These are phyloP conservation scores for Drosophila trichaetosa DNA, from an alignment of 2,888 invertebrate species.

Conservation along the genomic window DNA sequence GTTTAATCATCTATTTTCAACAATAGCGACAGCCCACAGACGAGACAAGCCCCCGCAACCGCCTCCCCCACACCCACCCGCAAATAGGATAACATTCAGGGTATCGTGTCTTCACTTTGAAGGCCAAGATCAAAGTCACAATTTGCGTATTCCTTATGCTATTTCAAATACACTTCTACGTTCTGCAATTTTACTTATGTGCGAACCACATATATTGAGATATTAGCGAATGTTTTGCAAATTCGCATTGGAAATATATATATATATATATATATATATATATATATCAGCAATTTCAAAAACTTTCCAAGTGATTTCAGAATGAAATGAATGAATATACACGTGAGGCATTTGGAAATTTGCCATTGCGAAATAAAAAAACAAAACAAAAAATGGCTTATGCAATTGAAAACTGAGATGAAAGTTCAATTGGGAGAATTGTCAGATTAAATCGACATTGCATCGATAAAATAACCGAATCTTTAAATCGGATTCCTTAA, in stretches of 20 bases:
- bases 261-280: not conserved
- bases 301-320: constrained; percentile 23
- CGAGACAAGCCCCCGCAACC: not conserved
- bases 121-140: constrained; percentile 79
- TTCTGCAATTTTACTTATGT: constrained; percentile 33
- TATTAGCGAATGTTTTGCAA: constrained; percentile 22
- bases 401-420: constrained; percentile 19
- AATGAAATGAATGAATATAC: constrained; percentile 33
- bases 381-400: constrained; percentile 20
- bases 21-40: constrained; percentile 1
- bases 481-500: not conserved
- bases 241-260: constrained; percentile 26
- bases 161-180: constrained; percentile 15
- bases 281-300: not conserved
- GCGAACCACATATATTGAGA: constrained; percentile 1
- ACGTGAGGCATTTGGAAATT: constrained; percentile 65
- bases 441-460: constrained; percentile 9
- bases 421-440: constrained; percentile 33
- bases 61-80: not conserved
- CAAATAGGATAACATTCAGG: not conserved
- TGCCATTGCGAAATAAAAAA: constrained; percentile 10
- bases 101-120: constrained; percentile 48
- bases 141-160: constrained; percentile 30
- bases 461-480: constrained; percentile 12
- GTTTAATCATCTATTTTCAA: not conserved